A percentile compares a stretch with the other conserved stretches of the same genome.
Conservation (phyloP, 92 coral and sea anemone species). For the Pocillopora meandrina region DNA sequence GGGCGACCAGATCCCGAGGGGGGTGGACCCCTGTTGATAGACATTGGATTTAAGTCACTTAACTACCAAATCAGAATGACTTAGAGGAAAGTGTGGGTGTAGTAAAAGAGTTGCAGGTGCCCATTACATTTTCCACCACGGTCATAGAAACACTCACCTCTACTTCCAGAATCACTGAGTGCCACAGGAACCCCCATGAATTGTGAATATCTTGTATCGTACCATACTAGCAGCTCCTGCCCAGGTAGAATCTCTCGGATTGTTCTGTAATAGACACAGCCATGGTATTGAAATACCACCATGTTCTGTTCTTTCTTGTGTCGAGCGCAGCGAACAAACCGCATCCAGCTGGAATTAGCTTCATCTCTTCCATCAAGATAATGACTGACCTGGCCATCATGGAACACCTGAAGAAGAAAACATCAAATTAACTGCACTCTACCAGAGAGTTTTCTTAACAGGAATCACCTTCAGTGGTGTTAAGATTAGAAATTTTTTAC, state of each 20-base stretch:
- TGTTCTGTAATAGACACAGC: constrained; percentile 97
- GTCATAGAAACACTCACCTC: constrained; percentile 58
- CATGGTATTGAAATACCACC: constrained; percentile 99
- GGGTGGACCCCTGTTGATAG: constrained; percentile 91
- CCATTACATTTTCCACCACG: background rate
- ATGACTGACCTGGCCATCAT: constrained; percentile 99
- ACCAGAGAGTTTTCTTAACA: background rate
- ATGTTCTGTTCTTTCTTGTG: constrained; percentile 98
- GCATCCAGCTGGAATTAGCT: constrained; percentile 98
- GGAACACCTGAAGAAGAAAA: constrained; percentile 73
- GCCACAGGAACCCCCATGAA: constrained; percentile 98
- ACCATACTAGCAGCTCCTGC: constrained; percentile 97
- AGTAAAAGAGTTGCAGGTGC: background rate
- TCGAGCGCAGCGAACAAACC: constrained; percentile 97
- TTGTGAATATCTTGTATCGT: constrained; percentile 93
- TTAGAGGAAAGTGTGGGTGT: too few relatives aligned
- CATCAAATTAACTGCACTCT: background rate
- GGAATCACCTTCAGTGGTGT: too few relatives aligned
- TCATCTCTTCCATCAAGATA: constrained; percentile 97
- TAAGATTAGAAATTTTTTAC: constrained; percentile 32
- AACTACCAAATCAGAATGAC: background rate
- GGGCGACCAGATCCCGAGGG: constrained; percentile 97
- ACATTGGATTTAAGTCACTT: background rate
- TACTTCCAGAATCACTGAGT: constrained; percentile 89
- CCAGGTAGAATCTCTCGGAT: constrained; percentile 91